These are phyloP conservation scores for Sinocyclocheilus maitianheensis DNA, from an alignment of 2,113 vertebrate genomes.

Conservation along the genomic window DNA sequence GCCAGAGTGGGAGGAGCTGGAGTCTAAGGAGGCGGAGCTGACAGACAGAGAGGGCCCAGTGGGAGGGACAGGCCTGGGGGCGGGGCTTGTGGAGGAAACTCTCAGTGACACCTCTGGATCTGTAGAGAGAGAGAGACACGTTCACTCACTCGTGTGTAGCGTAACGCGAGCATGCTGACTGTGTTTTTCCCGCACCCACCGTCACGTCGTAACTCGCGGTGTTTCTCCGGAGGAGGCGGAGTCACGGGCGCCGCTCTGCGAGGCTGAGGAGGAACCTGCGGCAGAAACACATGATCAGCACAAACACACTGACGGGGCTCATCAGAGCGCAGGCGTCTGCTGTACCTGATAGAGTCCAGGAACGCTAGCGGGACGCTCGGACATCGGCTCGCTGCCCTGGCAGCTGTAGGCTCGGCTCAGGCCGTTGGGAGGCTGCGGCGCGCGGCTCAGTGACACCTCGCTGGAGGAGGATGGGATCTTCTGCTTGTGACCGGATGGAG, in stretches of 20 bases:
- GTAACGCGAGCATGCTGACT: neutral
- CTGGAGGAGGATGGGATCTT: conserved; percentile 84
- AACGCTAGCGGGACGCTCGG: conserved; percentile 78
- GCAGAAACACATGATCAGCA: too few relatives aligned
- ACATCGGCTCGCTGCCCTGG: conserved; percentile 72
- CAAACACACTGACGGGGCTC: too few relatives aligned
- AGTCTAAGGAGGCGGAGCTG: conserved; percentile 87
- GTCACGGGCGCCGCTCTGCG: conserved; percentile 83
- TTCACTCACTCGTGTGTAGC: neutral
- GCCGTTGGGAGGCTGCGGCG: conserved; percentile 63
- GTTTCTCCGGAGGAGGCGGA: conserved; percentile 92
- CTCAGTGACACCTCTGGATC: conserved; percentile 72
- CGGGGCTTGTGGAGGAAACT: conserved; percentile 66
- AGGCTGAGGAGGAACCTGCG: conserved; percentile 83
- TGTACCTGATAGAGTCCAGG: conserved; percentile 80
- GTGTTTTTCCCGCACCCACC: conserved; percentile 59
- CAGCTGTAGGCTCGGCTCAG: conserved; percentile 69
- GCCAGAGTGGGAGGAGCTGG: conserved; percentile 81
- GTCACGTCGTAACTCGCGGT: conserved; percentile 71
- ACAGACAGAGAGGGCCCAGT: conserved; percentile 76
- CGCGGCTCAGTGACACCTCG: conserved; percentile 75
- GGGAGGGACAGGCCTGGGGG: conserved; percentile 71
- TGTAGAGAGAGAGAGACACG: conserved; percentile 36
- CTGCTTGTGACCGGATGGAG: conserved; percentile 73
- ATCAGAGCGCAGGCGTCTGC: too few relatives aligned